A percentile compares a stretch with the other conserved stretches of the same genome.
phyloP scores from a whole-genome alignment of 2,888 invertebrate genomes.

The Nipponacmea schrenckii region DNA sequence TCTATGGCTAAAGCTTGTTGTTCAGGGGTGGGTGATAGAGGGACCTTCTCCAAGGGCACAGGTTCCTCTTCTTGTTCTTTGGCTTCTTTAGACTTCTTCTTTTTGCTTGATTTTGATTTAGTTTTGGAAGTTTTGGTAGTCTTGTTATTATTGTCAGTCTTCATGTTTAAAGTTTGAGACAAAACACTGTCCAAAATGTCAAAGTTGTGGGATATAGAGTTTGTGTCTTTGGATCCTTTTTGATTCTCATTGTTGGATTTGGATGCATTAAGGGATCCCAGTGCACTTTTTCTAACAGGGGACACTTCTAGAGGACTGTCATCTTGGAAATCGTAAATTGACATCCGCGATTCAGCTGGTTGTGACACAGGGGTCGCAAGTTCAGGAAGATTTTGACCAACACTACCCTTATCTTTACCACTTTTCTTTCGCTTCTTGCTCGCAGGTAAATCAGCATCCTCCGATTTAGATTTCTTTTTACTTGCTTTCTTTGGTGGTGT shows the following conservation, averaged over 20 bases:
- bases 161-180: constrained; percentile 3
- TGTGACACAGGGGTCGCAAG: neutral
- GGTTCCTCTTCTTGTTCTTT: constrained; percentile 9
- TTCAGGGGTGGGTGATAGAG: constrained; percentile 11
- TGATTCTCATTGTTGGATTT: neutral
- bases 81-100: constrained; percentile 24
- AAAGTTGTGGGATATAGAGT: constrained; percentile 15
- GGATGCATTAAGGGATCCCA: constrained; percentile 1
- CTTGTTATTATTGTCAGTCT: neutral
- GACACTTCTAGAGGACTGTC: constrained; percentile 42
- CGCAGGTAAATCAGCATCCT: constrained; percentile 37
- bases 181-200: constrained; percentile 18
- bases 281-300: constrained; percentile 17
- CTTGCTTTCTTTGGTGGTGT: constrained; percentile 17
- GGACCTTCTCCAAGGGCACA: constrained; percentile 7
- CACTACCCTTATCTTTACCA: constrained; percentile 27
- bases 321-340: constrained; percentile 55
- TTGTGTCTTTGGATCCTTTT: constrained; percentile 6
- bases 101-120: constrained; percentile 23
- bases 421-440: constrained; percentile 45
- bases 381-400: constrained; percentile 16
- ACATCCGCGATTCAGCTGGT: constrained; percentile 31
- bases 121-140: constrained; percentile 10
- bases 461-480: constrained; percentile 41
- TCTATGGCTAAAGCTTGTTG: neutral